A percentile compares a stretch with the other conserved stretches of the same genome.
These are phyloP conservation scores for Darwinula stevensoni DNA, from an alignment of 2,888 invertebrate genomes.

Conservation along the genomic window DNA sequence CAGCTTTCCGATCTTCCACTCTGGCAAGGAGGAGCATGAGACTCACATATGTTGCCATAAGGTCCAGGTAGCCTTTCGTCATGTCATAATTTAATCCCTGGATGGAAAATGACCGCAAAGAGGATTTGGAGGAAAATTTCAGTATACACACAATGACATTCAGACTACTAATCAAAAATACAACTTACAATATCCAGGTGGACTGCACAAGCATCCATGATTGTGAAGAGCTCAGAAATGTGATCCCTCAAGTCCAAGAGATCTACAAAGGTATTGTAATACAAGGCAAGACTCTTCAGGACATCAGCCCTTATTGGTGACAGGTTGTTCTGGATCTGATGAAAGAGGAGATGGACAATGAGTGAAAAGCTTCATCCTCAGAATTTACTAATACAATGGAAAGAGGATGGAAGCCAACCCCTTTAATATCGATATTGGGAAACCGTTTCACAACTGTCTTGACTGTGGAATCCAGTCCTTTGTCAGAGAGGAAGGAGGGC, in stretches of 20 bases:
- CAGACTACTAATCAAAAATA: no score
- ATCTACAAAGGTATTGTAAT: slow-evolving; percentile 98
- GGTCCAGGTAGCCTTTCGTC: slow-evolving; percentile 76
- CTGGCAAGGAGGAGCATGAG: slow-evolving; percentile 90
- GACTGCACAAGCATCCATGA: slow-evolving; percentile 86
- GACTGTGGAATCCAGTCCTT: slow-evolving; percentile 80
- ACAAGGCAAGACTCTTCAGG: slow-evolving; percentile 77
- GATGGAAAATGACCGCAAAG: no score
- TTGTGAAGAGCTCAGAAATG: slow-evolving; percentile 42
- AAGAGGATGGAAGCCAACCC: slow-evolving; percentile 19
- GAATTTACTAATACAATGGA: slow-evolving; percentile 5
- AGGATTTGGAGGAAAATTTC: slow-evolving; percentile 21
- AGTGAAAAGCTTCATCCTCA: background rate
- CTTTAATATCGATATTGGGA: slow-evolving; percentile 79
- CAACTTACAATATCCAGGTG: slow-evolving; percentile 54
- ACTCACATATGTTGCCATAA: slow-evolving; percentile 74
- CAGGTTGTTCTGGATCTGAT: no score
- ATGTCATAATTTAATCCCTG: slow-evolving; percentile 89
- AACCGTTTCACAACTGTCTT: slow-evolving; percentile 81
- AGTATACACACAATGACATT: background rate
- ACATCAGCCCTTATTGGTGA: slow-evolving; percentile 53
- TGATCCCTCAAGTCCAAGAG: slow-evolving; percentile 88
- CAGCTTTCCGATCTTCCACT: slow-evolving; percentile 92
- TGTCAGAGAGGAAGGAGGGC: slow-evolving; percentile 86
- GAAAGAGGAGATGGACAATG: no score